A percentile compares a stretch with the other conserved stretches of the same genome.
Conservation (phyloP, 2,113 vertebrate species). For the Paralichthys olivaceus region DNA sequence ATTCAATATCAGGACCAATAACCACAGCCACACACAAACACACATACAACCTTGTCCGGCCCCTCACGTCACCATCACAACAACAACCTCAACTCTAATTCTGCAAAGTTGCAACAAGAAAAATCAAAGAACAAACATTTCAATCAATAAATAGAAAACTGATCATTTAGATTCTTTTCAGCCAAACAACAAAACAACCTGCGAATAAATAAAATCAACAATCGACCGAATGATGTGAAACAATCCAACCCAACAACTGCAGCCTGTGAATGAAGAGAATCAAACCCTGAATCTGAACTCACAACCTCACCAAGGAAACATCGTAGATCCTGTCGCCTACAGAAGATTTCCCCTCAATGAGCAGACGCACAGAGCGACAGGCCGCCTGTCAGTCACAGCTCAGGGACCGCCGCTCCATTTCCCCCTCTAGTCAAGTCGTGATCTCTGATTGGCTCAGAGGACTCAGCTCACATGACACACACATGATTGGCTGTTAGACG, state of each 20-base stretch:
- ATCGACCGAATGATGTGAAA: background rate
- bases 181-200: background rate
- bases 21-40: constrained; percentile 30
- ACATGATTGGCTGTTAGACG: constrained; percentile 50
- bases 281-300: background rate
- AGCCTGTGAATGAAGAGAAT: background rate
- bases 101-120: too few species aligned
- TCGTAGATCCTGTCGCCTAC: background rate
- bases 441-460: constrained; percentile 72
- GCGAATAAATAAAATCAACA: background rate
- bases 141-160: too few species aligned
- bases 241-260: background rate
- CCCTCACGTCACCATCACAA: too few species aligned
- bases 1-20: constrained; percentile 68
- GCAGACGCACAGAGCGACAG: too few species aligned
- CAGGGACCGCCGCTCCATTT: constrained; percentile 53
- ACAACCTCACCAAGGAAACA: constrained; percentile 44
- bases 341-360: constrained; percentile 38
- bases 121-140: too few species aligned
- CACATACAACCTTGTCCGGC: background rate
- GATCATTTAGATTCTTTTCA: background rate
- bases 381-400: constrained; percentile 48
- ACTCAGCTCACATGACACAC: constrained; percentile 36
- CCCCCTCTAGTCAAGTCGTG: constrained; percentile 53
- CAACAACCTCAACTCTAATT: too few species aligned